Evolutionary conservation across 2,888 invertebrate genomes (phyloP).

Genomic region (Mythimna albipuncta): DNA sequence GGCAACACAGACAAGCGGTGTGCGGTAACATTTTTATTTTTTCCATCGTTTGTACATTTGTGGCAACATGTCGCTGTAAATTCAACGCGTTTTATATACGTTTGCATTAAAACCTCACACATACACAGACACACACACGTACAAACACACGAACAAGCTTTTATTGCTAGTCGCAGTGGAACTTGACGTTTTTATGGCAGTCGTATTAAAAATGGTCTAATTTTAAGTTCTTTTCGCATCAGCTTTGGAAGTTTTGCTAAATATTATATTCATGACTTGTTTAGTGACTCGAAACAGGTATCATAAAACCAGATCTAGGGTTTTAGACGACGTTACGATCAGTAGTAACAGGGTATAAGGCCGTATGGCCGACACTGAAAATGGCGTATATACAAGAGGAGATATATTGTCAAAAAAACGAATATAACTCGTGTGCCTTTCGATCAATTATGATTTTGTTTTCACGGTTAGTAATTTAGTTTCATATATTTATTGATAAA

Average conservation of each 20-base stretch:
- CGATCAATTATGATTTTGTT: no score
- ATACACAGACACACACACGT: not conserved
- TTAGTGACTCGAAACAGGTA: not conserved
- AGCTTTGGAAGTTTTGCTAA: not conserved
- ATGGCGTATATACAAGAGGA: no score
- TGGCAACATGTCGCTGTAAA: conserved; percentile 67
- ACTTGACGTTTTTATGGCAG: conserved; percentile 26
- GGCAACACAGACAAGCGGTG: conserved; percentile 52
- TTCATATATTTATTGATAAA: no score
- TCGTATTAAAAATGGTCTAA: conserved; percentile 22
- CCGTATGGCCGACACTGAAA: no score
- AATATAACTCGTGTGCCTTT: no score
- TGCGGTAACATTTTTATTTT: conserved; percentile 69
- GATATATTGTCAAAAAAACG: no score
- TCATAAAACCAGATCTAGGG: not conserved
- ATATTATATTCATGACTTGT: not conserved
- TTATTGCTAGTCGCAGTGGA: conserved; percentile 31
- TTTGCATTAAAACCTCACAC: conserved; percentile 61
- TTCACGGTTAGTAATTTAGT: no score
- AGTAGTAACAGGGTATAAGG: no score
- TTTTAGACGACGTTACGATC: no score
- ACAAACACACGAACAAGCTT: conserved; percentile 5
- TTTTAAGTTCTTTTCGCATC: conserved; percentile 10
- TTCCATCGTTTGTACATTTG: conserved; percentile 68
- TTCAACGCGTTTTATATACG: conserved; percentile 67